Evolutionary conservation across 2,797 vertebrate genomes (phyloP), one percentile per base, ranked within the genome.

Genomic region (Scomberomorus guttatus): DNA sequence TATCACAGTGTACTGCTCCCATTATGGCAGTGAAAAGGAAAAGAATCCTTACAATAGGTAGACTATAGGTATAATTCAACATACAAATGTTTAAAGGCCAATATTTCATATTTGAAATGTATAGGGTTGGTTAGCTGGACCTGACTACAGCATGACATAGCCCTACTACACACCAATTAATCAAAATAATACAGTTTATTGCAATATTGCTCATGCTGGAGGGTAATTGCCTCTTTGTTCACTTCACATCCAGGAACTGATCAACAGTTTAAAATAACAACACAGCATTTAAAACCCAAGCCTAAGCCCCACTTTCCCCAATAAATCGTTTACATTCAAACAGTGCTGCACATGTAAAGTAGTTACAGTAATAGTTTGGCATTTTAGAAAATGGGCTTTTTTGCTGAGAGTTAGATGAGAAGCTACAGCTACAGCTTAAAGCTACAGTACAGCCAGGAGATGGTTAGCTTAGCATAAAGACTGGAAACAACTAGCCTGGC

Each of bases 1-100:
- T 63, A 84, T 86, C 66, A 77, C 39, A 72, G 60, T 32, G 22
- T 10, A 62, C 64, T 54, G 64, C 77, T 79, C 59, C 54, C 64
- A 62, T 51, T 14, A 54, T 32, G 62, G 69, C 48, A 72, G 70
- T 29, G 13, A 73, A 79, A 79, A 62, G 14, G 8, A 70, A 55
- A 61, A 64, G 4, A 73, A 5, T 48, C 24, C 39, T 66, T 61
- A 18, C 52, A 34, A 48, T 27, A 62, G 27, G 39, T 32, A 46
- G 48, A 44, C 57, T 22, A 50, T 20, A 52, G 0, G 0, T 15
- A 34, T 1, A 27, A 59, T 29, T 22, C 0, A 39, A 39, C 57
- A 3, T 22, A 14, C 11, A 34, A 22, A 54, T 42, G 3, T 20
- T 48, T 25, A 27, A 61, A 52, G 0, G 18, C 5, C 3, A n/a